Evolutionary conservation across 2,797 vertebrate species (phyloP), one percentile per base, ranked within the genome.

Genomic region (Bradypodion ventrale): DNA sequence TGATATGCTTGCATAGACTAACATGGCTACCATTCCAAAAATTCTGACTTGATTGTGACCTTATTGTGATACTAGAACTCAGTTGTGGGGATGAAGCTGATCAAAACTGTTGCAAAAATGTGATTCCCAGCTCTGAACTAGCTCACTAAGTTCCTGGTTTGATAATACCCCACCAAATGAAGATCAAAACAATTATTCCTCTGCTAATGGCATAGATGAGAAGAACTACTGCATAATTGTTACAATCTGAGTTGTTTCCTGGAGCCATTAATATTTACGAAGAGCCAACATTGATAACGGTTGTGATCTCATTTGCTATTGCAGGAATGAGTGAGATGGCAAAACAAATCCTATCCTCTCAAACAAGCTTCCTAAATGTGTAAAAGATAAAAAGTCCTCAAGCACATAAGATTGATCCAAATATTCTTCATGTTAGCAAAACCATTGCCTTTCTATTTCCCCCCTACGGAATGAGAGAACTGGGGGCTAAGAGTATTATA

Each of bases 381-480:
- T 21, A 69, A 60, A 76, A 49, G 15, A n/a, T 74, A 63, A 46
- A 44, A 60, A 83, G 29, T 21, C 25, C 5, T 77, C 40, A 25
- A 29, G 23, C 13, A 77, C 9, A 78, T 76, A 44, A 69, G n/a
- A 77, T 25, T 81, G 63, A 76, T n/a, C 73, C 52, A 49, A 75
- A 85, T 76, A 77, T 52, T 70, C 42, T 46, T 60, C 46, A 46
- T 81, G 35, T 76, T 81, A 68, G 73, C 49, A 44, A 81, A 75
- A 46, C 37, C 32, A 46, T 81, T 63, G 73, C 59, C 29, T 75
- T 59, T 23, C 10, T 5, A 19, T 5, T 40, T 25, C 16, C 16
- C 40, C 62, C 49, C n/a, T 75, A 60, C 35, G 72, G 72, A 66
- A 16, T 29, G 12, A 80, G 44, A 75, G 69, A 80, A 80, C 27